Conservation (phyloP, 2,113 vertebrate genomes). For the Phaethon lepturus region DNA sequence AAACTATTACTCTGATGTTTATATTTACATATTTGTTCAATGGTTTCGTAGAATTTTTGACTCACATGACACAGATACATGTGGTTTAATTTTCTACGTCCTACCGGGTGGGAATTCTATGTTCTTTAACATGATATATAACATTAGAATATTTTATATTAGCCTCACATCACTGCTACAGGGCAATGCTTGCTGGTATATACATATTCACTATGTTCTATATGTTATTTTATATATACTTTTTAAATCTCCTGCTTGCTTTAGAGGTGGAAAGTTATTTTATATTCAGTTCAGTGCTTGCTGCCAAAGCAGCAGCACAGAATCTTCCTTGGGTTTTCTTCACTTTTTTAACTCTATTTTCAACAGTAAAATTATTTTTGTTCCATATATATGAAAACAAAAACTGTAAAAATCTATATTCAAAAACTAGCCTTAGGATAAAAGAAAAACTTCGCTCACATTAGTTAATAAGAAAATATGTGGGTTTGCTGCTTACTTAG, state of each 20-base stretch:
- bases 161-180: not conserved
- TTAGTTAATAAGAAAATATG: not conserved
- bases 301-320: not conserved
- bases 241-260: not conserved
- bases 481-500: not conserved
- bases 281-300: not conserved
- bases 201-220: fast-evolving
- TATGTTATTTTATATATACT: not conserved
- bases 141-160: not conserved
- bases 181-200: not conserved
- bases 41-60: not conserved
- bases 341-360: not conserved
- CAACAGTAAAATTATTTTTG: not conserved
- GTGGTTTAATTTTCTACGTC: not conserved
- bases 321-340: not conserved
- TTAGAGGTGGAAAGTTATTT: not conserved
- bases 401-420: not conserved
- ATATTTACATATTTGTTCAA: not conserved
- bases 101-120: not conserved
- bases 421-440: not conserved
- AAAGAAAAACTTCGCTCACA: not conserved
- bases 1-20: not conserved
- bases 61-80: not conserved
- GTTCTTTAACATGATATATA: not conserved
- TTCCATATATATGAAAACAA: not conserved